phyloP scores from a whole-genome alignment of 2,888 invertebrate genomes.

The Ichneumoninae sp. region DNA sequence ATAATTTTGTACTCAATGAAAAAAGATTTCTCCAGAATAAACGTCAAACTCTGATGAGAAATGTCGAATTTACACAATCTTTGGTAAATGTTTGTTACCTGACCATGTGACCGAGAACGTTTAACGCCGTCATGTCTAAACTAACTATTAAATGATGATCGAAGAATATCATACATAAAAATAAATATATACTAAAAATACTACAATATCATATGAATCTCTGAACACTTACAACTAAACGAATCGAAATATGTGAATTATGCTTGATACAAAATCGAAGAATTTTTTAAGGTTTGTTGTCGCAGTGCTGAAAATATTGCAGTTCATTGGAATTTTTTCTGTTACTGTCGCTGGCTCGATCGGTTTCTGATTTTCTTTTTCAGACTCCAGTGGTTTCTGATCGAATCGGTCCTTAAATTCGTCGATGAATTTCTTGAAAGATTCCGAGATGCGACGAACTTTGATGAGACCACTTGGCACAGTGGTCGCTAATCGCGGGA shows the following conservation, averaged over 20 bases:
- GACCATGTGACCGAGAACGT: background rate
- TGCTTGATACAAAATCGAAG: conserved; percentile 72
- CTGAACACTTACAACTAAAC: background rate
- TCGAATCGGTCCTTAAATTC: conserved; percentile 72
- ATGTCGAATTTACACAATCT: background rate
- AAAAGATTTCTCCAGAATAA: conserved; percentile 9
- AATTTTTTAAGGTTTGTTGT: conserved; percentile 74
- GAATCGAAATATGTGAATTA: conserved; percentile 67
- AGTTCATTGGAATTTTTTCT: conserved; percentile 50
- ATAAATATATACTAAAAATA: conserved; percentile 16
- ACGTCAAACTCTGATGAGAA: too few species aligned
- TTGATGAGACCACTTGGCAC: conserved; percentile 72
- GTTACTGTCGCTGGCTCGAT: conserved; percentile 16
- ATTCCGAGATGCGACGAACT: conserved; percentile 73
- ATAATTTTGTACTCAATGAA: conserved; percentile 6
- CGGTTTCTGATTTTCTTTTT: conserved; percentile 27
- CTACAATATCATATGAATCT: conserved; percentile 2
- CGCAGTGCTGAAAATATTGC: conserved; percentile 68
- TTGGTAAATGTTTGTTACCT: background rate
- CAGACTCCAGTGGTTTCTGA: conserved; percentile 43
- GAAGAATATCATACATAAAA: conserved; percentile 17
- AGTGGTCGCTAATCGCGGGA: conserved; percentile 73
- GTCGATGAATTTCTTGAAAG: conserved; percentile 74
- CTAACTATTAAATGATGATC: conserved; percentile 21
- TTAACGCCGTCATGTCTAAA: background rate